A percentile compares a stretch with the other conserved stretches of the same genome.
Conservation (phyloP, 2,113 vertebrate species). For the Pogona vitticeps region DNA sequence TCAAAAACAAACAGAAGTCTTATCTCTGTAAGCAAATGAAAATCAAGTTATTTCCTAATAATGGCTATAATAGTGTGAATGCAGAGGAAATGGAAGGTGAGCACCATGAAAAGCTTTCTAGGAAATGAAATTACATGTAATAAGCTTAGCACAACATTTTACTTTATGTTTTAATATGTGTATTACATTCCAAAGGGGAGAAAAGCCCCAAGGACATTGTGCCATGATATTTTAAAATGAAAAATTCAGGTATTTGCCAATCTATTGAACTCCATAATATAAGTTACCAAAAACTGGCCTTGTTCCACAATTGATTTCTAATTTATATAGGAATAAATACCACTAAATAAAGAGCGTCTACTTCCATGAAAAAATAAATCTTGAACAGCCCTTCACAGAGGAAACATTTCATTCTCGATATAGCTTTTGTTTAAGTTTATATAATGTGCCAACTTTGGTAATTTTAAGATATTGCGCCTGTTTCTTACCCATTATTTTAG, state of each 20-base stretch:
- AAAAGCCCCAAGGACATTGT: not conserved
- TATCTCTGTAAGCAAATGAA: not conserved
- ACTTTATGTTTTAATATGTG: too few relatives aligned
- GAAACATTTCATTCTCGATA: not conserved
- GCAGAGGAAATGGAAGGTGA: not conserved
- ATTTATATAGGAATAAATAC: not conserved
- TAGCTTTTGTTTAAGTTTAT: not conserved
- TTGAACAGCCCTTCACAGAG: not conserved
- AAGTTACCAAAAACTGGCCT: not conserved
- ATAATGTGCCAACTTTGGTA: too few relatives aligned
- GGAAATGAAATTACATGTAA: not conserved
- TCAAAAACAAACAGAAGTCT: not conserved
- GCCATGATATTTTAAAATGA: not conserved
- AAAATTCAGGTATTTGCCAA: not conserved
- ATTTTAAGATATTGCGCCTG: not conserved
- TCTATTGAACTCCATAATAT: not conserved
- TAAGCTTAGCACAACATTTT: too few relatives aligned
- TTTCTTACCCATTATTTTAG: not conserved
- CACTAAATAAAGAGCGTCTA: not conserved
- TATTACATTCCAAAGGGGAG: not conserved
- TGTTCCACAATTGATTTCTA: not conserved
- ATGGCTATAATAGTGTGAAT: too few relatives aligned
- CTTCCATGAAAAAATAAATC: not conserved
- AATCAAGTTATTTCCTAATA: not conserved
- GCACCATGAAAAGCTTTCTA: not conserved